These are phyloP conservation scores for Peromyscus californicus DNA, from an alignment of 2,113 vertebrate species.

Conservation along the genomic window DNA sequence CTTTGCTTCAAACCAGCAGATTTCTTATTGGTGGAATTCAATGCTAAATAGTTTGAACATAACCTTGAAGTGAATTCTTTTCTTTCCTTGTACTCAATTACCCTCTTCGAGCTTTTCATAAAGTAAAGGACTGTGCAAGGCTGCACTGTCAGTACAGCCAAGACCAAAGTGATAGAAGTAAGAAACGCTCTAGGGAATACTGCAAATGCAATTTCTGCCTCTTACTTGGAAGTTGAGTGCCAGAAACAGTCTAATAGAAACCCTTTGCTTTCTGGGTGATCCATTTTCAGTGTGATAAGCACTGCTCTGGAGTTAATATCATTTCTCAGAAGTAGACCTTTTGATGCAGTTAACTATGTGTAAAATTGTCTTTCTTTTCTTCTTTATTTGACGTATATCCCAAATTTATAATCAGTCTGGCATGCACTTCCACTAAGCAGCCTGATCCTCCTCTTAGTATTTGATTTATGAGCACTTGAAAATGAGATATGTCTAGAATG, in stretches of 20 bases:
- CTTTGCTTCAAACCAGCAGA: constrained; percentile 51
- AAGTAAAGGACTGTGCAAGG: constrained; percentile 56
- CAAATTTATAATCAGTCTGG: constrained; percentile 64
- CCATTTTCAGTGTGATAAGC: constrained; percentile 60
- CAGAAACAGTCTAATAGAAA: constrained; percentile 61
- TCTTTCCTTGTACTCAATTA: constrained; percentile 75
- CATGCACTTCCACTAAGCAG: constrained; percentile 41
- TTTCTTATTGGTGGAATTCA: constrained; percentile 62
- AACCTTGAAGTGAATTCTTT: constrained; percentile 78
- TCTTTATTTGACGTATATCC: constrained; percentile 62
- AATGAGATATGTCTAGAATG: not conserved
- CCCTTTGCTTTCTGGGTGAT: constrained; percentile 57
- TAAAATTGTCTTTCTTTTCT: constrained; percentile 79
- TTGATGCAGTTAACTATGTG: constrained; percentile 74
- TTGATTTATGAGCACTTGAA: constrained; percentile 68
- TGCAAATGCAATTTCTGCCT: constrained; percentile 43
- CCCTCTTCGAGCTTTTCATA: constrained; percentile 72
- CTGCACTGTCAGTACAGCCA: not conserved
- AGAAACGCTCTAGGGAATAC: constrained; percentile 67
- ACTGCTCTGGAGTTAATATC: constrained; percentile 58
- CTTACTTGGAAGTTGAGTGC: constrained; percentile 58
- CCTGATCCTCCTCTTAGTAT: constrained; percentile 54
- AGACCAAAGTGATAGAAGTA: constrained; percentile 51
- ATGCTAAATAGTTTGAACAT: constrained; percentile 71
- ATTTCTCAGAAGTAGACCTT: constrained; percentile 74